Conservation (phyloP, 1,140 invertebrate species). For the Tetramorium alpestre region DNA sequence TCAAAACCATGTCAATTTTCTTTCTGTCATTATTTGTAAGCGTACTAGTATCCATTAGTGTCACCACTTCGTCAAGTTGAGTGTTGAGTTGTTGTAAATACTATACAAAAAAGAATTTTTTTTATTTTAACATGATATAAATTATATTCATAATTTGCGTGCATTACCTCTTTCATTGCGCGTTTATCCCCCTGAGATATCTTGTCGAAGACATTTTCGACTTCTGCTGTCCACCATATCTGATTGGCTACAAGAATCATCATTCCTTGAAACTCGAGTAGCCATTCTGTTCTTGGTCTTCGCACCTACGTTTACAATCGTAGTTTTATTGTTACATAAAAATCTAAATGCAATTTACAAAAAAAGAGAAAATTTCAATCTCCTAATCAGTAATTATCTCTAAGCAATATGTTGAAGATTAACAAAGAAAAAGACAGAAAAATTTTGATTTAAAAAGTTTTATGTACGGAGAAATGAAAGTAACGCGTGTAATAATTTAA, state of each 20-base stretch:
- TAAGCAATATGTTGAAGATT: conserved; percentile 87
- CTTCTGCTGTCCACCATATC: conserved; percentile 97
- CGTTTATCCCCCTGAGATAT: conserved; percentile 91
- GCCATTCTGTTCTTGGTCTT: conserved; percentile 91
- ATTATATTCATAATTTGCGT: neutral
- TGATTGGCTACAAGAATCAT: conserved; percentile 93
- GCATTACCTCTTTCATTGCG: conserved; percentile 93
- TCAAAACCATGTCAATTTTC: conserved; percentile 95
- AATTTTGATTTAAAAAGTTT: neutral
- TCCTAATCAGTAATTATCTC: neutral
- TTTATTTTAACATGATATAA: neutral
- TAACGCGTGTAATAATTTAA: neutral
- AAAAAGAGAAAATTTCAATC: neutral
- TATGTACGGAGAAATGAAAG: neutral
- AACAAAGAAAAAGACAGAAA: neutral
- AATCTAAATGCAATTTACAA: neutral
- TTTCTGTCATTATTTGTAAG: conserved; percentile 92
- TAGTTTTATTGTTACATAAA: neutral
- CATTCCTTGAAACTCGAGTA: conserved; percentile 95
- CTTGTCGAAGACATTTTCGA: conserved; percentile 94
- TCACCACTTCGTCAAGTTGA: conserved; percentile 94
- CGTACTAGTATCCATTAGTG: conserved; percentile 91
- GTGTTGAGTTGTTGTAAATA: conserved; percentile 92
- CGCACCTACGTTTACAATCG: conserved; percentile 73
- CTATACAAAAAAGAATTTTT: conserved; percentile 47